Percentiles rank a stretch among this genome's conserved stretches.
Conservation (phyloP, 2,113 vertebrate genomes). For the Pluvianellus socialis region DNA sequence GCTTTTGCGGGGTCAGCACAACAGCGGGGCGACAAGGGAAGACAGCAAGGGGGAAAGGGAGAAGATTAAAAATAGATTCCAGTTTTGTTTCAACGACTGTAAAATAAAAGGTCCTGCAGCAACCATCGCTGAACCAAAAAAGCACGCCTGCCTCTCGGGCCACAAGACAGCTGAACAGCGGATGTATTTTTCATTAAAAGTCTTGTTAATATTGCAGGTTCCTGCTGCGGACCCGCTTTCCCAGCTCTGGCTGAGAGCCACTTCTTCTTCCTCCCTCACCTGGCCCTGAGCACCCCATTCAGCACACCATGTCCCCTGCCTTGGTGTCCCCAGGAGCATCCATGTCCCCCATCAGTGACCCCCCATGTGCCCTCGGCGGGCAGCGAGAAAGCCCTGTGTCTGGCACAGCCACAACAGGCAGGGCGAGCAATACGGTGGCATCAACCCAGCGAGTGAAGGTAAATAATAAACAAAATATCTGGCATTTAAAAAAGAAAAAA, state of each 20-base stretch:
- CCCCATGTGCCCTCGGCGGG: fast-evolving
- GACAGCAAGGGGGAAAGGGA: neutral
- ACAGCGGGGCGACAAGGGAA: neutral
- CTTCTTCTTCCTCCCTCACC: neutral
- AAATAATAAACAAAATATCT: neutral
- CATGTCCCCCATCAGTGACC: neutral
- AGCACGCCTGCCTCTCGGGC: fast-evolving
- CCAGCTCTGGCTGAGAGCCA: neutral
- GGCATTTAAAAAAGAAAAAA: neutral
- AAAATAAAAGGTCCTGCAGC: slow-evolving; percentile 27
- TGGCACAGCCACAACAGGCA: fast-evolving
- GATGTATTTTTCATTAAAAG: slow-evolving; percentile 36
- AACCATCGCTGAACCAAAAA: neutral
- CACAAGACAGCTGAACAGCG: neutral
- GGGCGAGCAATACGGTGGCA: fast-evolving
- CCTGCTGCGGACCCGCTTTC: neutral
- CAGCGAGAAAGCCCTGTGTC: neutral
- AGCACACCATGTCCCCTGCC: neutral
- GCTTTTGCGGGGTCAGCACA: neutral
- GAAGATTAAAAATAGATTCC: slow-evolving; percentile 28
- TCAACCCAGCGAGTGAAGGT: neutral
- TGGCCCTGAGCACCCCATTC: neutral
- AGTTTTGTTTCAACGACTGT: slow-evolving; percentile 14
- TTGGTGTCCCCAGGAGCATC: neutral
- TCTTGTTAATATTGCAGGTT: slow-evolving; percentile 30